Percentiles rank a stretch among this genome's conserved stretches.
Evolutionary conservation across 2,888 invertebrate species (phyloP).

Genomic region (Lycocerus yunnanus): DNA sequence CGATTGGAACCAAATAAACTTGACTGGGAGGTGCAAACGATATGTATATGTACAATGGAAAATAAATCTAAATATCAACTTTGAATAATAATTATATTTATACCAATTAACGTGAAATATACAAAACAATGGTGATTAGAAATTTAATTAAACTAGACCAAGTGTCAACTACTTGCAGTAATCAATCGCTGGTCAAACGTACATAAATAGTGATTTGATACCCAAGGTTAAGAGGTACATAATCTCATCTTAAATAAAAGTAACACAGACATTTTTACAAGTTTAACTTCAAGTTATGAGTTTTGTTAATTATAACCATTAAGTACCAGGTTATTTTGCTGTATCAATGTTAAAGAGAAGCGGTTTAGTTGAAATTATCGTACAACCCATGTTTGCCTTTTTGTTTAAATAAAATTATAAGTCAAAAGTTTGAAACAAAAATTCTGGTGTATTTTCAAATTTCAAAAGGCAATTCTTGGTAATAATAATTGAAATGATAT

Average conservation of each 20-base stretch:
- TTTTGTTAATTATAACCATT: slow-evolving; percentile 7
- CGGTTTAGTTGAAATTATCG: neutral
- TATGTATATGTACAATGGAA: neutral
- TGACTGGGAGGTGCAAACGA: too few species aligned
- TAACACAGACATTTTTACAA: slow-evolving; percentile 16
- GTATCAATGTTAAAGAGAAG: neutral
- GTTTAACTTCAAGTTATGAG: slow-evolving; percentile 6
- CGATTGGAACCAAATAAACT: too few species aligned
- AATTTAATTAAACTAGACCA: slow-evolving; percentile 15
- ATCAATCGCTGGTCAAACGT: neutral
- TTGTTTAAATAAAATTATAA: neutral
- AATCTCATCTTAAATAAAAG: slow-evolving; percentile 13
- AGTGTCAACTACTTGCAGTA: slow-evolving; percentile 6
- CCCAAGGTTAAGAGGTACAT: neutral
- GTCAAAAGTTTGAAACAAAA: neutral
- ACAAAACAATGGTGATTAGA: slow-evolving; percentile 22
- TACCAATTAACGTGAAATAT: slow-evolving; percentile 18
- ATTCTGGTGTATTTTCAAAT: neutral
- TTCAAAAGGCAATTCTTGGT: neutral
- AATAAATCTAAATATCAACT: neutral
- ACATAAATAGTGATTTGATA: slow-evolving; percentile 7
- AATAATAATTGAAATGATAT: slow-evolving; percentile 1
- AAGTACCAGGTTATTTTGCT: slow-evolving; percentile 1
- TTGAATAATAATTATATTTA: slow-evolving; percentile 19
- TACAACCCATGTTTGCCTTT: neutral